Evolutionary conservation across 2,113 vertebrate species (phyloP), one percentile per base, ranked within the genome.

Genomic region (Pardalotus punctatus): DNA sequence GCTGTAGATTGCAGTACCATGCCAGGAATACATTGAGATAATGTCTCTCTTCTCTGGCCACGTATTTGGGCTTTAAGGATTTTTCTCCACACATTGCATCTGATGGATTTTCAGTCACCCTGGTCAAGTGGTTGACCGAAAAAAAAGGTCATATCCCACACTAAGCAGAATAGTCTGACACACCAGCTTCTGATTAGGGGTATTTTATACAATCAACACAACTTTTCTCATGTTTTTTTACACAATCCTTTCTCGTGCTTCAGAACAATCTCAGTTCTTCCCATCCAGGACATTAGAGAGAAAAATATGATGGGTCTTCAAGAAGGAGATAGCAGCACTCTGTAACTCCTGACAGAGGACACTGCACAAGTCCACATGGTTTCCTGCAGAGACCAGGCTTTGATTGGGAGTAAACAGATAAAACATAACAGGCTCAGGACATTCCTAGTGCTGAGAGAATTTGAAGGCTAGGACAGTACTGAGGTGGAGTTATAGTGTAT

Each of bases 291-390:
- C 28, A 22, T 78, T 70, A 54, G 27, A 85, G 14, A 70, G 40
- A 79, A 93, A 72, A 73, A n/a, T 4, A 21, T 45, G 40, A 42
- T 42, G 15, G 25, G 76, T 58, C 15, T 86, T 89, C 62, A 80
- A 29, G 10, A 76, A 77, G 58, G 27, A 54, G 5, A 31, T 8
- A 70, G 10, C 51, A 85, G 9, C 7, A 31, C 29, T 67, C 29
- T 51, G 24, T 43, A 72, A 33, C 40, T 78, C 12, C 29, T 90
- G 64, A 60, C 35, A 50, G 60, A 61, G n/a, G 23, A 77, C 7
- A 21, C 25, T 70, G 50, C 22, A 43, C 31, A 64, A 50, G 14
- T 40, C 23, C 35, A 23, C 14, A 9, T 0, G 1, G 7, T 5
- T 33, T 86, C 19, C 61, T 73, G 10, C 22, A n/a, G 50, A 57